Conservation (phyloP, 1,140 invertebrate species). For the Drosophila lowei region DNA sequence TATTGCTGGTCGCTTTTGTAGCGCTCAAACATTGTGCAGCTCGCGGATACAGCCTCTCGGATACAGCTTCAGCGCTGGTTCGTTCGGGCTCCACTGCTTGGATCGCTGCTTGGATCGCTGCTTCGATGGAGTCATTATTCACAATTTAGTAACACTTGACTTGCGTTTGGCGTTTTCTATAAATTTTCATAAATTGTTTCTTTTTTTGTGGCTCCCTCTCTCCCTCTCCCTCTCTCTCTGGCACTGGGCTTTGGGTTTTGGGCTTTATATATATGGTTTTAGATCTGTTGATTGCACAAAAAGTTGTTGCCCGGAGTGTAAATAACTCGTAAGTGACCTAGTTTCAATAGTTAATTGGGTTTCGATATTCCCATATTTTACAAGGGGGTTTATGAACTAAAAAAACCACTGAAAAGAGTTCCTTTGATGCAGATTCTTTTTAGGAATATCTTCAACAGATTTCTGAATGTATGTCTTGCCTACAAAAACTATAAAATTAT, state of each 20-base stretch:
- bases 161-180: slow-evolving; percentile 75
- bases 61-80: no score
- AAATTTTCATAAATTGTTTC: slow-evolving; percentile 75
- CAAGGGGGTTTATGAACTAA: no score
- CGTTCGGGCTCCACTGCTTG: not conserved
- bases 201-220: slow-evolving; percentile 23
- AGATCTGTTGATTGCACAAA: slow-evolving; percentile 46
- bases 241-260: no score
- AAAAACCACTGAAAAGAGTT: no score
- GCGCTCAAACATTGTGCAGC: slow-evolving; percentile 56
- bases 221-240: not conserved
- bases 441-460: no score
- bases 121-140: slow-evolving; percentile 74
- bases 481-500: no score
- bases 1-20: slow-evolving; percentile 66
- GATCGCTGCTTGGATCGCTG: slow-evolving; percentile 17
- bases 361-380: not conserved
- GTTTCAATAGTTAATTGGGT: slow-evolving; percentile 27
- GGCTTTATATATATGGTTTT: slow-evolving; percentile 4
- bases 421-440: no score
- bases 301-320: slow-evolving; percentile 19
- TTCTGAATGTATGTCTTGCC: no score
- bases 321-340: slow-evolving; percentile 30
- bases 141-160: slow-evolving; percentile 82
- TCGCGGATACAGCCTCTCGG: no score